Evolutionary conservation across 2,113 vertebrate species (phyloP), one percentile per base, ranked within the genome.

Genomic region (Mellivora capensis): DNA sequence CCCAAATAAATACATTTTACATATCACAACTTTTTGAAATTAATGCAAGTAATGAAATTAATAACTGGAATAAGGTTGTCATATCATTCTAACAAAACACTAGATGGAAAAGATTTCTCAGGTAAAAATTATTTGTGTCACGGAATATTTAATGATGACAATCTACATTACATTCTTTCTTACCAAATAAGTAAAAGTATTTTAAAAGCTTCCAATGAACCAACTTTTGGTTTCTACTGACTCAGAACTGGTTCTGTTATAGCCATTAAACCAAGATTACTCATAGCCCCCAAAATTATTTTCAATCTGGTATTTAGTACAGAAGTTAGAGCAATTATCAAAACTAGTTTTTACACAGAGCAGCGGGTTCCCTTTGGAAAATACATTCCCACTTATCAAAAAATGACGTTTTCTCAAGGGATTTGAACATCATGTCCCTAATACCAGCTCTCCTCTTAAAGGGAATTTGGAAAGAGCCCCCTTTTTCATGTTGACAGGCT

Each of bases 301-400:
- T 97, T 92, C 87, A 96, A 25, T 93, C 76, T 96, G 91, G 57
- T 91, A 76, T 95, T 98, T 94, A 91, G 90, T 85, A 81, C 80
- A 90, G 94, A 96, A 96, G 80, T 92, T 87, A 90, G 71, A 83
- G 87, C 80, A 97, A 93, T 97, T 91, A 93, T 84, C 85, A 95
- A 95, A 92, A 47, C 49, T 80, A 86, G 27, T 90, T 93, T 83
- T 93, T 96, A 86, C 77, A 59, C 1, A 90, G 71, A 89, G 52
- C 34, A 76, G 69, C 61, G 94, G 90, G 69, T 76, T 96, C 90
- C 34, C 84, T 90, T 57, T 71, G 52, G 83, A 84, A 95, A 97
- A 91, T 61, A 87, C 57, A 95, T 90, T 82, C 93, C 74, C 18
- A 52, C 67, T 95, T 84, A 97, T 77, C 79, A 84, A 95, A 84